Evolutionary conservation across 2,113 vertebrate genomes (phyloP), one percentile per base, ranked within the genome.

Genomic region (Alectura lathami): DNA sequence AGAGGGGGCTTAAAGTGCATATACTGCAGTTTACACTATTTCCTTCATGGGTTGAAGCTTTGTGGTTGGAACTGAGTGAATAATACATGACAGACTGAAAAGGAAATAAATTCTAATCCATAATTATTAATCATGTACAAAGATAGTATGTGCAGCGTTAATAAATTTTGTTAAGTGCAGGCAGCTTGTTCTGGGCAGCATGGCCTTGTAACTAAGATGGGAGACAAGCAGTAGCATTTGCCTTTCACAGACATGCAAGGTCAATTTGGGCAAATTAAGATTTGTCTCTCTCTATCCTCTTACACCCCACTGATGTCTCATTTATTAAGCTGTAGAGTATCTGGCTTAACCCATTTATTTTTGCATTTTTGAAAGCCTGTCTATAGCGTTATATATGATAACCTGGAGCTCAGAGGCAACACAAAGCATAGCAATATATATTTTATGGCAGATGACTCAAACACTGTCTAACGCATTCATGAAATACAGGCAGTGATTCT

Each of bases 51-150:
- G 50, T 74, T 81, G 60, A 82, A 64, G 15, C 10, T 68, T 67
- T 8, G 3, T 69, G n/a, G 6, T 34, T 81, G 47, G 9, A 89
- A 56, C 8, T 14, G 18, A 78, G 63, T 45, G 7, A 81, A 34
- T 54, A 74, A 40, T 63, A 42, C 45, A 16, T 88, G 50, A 59
- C 42, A 57, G 38, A 56, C 40, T 74, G 26, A 51, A 76, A 68
- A 9, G 0, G 0, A 11, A 17, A 3, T 4, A 9, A 57, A 69
- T 77, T 76, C n/a, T 62, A 90, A 73, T 27, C 53, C 0, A 0
- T 36, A 83, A 43, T 70, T 78, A 63, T 82, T 63, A 45, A 89
- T 84, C n/a, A 63, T 2, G 10, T 30, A 26, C 34, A 59, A 82
- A 72, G 18, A 48, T 74, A 82, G 13, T 14, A 75, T 78, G 14